Base-by-base conservation (phyloP, 1,140 invertebrate species). In the Microplitis demolitor region DNA sequence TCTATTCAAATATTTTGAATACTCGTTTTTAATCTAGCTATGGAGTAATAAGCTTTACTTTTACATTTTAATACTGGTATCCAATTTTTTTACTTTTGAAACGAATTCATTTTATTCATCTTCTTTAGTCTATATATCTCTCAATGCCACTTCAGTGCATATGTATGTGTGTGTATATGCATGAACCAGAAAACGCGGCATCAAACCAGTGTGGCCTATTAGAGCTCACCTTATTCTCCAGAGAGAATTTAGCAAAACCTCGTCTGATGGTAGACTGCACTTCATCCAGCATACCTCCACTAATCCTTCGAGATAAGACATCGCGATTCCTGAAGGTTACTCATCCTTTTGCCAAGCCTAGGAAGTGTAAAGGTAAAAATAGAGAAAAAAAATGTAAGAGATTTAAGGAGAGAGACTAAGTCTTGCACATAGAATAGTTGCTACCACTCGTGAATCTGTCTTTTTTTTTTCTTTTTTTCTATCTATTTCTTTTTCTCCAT, bases 301-400 rank as follows among this genome's bases (percentile, higher is more conserved):
- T 81, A 77, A 79, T 82, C 77, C 75, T 50, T 66, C 74, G 75
- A 81, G 82, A 83, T 83, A 82, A 82, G 80, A 77, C 76, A 82
- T 81, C 78, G 78, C 77, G 78, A 83, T 82, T 81, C 78, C 74
- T 76, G 58, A 72, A n/a, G 50, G 35, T 69, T 58, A 54, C 62
- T 66, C 73, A 45, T 63, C 72, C 64, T 58, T 60, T 62, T 53
- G 24, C 50, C 14, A 56, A 37, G 35, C 39, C 9, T 13, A 11
- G 33, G 54, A 16, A 16, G 33, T 13, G 4, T n/a, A 34, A 33
- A 56, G 16, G 45, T 60, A 50, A 33, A 71, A 50, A 62, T 16
- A 62, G 11, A 61, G 34, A 16, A 37, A 56, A 33, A 9, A 24
- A 56, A 9, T 39, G 39, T 13, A 64, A 64, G 62, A 11, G 39